These are phyloP conservation scores for Megalonaias nervosa DNA, from an alignment of 1,140 invertebrate genomes.

Conservation along the genomic window DNA sequence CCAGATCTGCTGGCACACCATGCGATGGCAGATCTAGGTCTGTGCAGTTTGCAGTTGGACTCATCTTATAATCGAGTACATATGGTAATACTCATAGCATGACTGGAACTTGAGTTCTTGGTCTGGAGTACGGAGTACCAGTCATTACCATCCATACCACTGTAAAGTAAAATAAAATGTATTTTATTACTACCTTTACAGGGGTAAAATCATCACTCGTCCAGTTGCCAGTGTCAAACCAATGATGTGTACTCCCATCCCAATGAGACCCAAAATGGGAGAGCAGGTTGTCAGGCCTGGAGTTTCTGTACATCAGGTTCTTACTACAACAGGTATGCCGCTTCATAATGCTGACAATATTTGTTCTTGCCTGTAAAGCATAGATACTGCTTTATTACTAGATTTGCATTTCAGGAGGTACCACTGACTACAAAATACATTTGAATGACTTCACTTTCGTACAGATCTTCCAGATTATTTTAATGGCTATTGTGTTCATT, in stretches of 20 bases:
- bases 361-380: background rate
- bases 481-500: too few species aligned
- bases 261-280: slow-evolving; percentile 53
- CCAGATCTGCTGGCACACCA: too few species aligned
- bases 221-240: slow-evolving; percentile 76
- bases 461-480: too few species aligned
- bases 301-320: slow-evolving; percentile 95
- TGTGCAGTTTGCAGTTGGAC: too few species aligned
- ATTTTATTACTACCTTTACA: background rate
- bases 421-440: too few species aligned
- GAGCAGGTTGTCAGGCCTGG: slow-evolving; percentile 77
- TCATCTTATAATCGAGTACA: too few species aligned
- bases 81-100: too few species aligned
- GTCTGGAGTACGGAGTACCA: background rate
- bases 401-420: background rate
- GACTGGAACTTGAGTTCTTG: background rate
- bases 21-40: too few species aligned
- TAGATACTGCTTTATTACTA: background rate
- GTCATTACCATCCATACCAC: background rate
- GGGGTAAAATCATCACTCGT: slow-evolving; percentile 49
- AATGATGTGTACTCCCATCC: slow-evolving; percentile 73
- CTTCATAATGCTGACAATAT: background rate
- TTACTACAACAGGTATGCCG: slow-evolving; percentile 82
- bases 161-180: background rate
- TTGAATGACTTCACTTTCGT: too few species aligned